Percentiles rank a stretch among this genome's conserved stretches.
Conservation (phyloP, 2,888 invertebrate genomes). For the Drosophila quinaria region DNA sequence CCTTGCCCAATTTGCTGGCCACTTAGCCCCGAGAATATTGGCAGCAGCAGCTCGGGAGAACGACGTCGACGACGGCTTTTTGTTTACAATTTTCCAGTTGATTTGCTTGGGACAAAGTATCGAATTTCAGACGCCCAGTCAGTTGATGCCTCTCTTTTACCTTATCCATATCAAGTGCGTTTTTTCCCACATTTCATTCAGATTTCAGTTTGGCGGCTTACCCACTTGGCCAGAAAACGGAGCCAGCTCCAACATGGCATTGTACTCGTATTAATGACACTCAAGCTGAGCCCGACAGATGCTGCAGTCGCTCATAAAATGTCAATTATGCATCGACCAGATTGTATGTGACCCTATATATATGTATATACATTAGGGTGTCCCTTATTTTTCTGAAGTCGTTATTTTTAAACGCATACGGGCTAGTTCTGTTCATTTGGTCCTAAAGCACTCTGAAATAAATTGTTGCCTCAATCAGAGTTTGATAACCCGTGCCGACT, state of each 20-base stretch:
- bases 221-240: slow-evolving; percentile 53
- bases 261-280: slow-evolving; percentile 59
- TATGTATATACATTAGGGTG: too few relatives aligned
- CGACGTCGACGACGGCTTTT: slow-evolving; percentile 43
- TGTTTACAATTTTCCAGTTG: slow-evolving; percentile 81
- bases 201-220: slow-evolving; percentile 49
- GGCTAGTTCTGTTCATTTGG: too few relatives aligned
- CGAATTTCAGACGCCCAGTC: slow-evolving; percentile 57
- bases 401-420: too few relatives aligned
- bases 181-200: slow-evolving; percentile 66
- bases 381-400: too few relatives aligned
- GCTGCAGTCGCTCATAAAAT: slow-evolving; percentile 72
- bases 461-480: too few relatives aligned
- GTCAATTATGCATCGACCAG: slow-evolving; percentile 62
- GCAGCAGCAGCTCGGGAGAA: slow-evolving; percentile 36
- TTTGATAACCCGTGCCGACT: too few relatives aligned
- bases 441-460: too few relatives aligned
- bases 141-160: background rate
- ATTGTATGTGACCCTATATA: slow-evolving; percentile 2
- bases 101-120: slow-evolving; percentile 71
- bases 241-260: slow-evolving; percentile 20
- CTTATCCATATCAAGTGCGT: slow-evolving; percentile 27
- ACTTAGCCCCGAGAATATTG: slow-evolving; percentile 39
- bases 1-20: slow-evolving; percentile 45
- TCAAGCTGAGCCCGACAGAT: slow-evolving; percentile 60